Percentiles rank a stretch among this genome's conserved stretches.
phyloP scores from a whole-genome alignment of 2,888 invertebrate species.

The Spisula solida region DNA sequence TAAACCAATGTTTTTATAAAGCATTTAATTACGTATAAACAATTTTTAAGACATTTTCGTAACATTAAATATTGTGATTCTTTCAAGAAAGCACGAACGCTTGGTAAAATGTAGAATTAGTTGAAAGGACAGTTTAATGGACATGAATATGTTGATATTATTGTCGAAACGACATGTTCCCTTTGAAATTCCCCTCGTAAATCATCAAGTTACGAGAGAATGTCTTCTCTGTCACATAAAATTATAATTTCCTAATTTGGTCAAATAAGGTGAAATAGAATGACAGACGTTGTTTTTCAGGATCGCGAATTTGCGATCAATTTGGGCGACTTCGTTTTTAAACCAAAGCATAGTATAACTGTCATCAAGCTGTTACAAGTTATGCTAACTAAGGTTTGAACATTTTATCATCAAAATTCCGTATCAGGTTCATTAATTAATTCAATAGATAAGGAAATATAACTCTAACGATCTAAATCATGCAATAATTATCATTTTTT shows the following conservation, averaged over 20 bases:
- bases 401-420: conserved; percentile 1
- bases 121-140: conserved; percentile 55
- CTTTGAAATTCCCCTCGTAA: conserved; percentile 56
- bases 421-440: background rate
- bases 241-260: conserved; percentile 41
- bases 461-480: background rate
- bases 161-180: conserved; percentile 42
- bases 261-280: conserved; percentile 29
- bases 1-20: background rate
- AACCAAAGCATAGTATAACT: background rate
- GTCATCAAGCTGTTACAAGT: background rate
- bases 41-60: background rate
- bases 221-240: conserved; percentile 35
- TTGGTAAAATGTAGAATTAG: conserved; percentile 49
- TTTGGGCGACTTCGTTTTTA: background rate
- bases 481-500: background rate
- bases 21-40: background rate
- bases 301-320: background rate
- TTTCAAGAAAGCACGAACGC: conserved; percentile 28
- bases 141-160: conserved; percentile 47
- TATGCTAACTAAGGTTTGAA: background rate
- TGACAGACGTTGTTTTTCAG: conserved; percentile 17
- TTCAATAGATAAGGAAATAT: background rate
- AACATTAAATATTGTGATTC: background rate
- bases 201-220: conserved; percentile 52